Evolutionary conservation across 1,140 invertebrate species (phyloP), one percentile per base, ranked within the genome.

Genomic region (Helicorthomorpha holstii): DNA sequence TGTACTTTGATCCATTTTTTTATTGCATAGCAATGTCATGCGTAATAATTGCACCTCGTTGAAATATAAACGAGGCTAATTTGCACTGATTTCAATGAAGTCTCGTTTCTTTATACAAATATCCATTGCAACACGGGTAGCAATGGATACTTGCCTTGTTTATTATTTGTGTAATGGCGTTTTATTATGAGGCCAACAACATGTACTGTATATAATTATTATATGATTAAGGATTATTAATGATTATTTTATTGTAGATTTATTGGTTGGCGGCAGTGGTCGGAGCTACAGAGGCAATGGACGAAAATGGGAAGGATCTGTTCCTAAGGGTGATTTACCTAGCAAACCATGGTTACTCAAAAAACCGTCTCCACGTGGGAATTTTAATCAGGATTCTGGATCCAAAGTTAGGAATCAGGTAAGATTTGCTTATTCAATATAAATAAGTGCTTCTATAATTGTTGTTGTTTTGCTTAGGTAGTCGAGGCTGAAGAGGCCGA

Each of bases 401-500:
- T 7, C 7, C 16, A 7, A 16, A 34, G 7, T 7, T 34, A 34
- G 29, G 29, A 16, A 34, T 34, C 29, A 34, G 29, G 29, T 34
- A 34, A 16, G 16, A 7, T 7, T 34, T 16, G 29, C 7, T 34
- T 34, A 34, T 34, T 34, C 7, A 34, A 34, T 34, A 34, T 34
- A 34, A 7, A 34, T 7, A 34, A 7, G 29, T 34, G 7, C 16
- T 16, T 16, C 7, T 34, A 16, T 34, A 34, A 7, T 34, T 7
- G 16, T 34, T 34, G 16, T 34, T 34, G 44, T 7, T 52, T 49
- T 71, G 69, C 59, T 12, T 53, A 68, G 66, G 71, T 74, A 64
- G 60, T 51, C 51, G 59, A 58, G 50, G 65, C 71, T 50, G 65
- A 72, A 57, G 76, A 79, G 58, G 75, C 78, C 69, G 85, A 90